A percentile compares a stretch with the other conserved stretches of the same genome.
phyloP scores from a whole-genome alignment of 92 coral and sea anemone genomes.

The Epizoanthus scotinus region DNA sequence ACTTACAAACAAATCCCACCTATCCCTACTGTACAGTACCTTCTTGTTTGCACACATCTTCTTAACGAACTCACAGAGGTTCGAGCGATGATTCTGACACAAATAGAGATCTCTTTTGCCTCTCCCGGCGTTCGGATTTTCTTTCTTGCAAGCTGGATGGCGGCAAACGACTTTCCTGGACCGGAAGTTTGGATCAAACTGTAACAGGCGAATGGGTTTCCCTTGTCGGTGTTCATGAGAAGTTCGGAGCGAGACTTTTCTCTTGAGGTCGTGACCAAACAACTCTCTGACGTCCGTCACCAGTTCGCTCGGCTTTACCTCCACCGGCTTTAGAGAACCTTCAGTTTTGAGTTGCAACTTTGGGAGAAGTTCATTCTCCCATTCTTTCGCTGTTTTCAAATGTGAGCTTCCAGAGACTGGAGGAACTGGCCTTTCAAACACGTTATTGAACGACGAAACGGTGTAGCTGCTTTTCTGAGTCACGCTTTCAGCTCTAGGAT shows the following conservation, averaged over 20 bases:
- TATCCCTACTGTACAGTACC: not conserved
- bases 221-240: constrained; percentile 11
- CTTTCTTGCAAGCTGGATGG: constrained; percentile 49
- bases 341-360: not conserved
- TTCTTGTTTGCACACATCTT: constrained; percentile 47
- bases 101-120: constrained; percentile 72
- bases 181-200: constrained; percentile 63
- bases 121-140: constrained; percentile 22
- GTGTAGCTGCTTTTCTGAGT: too few relatives aligned
- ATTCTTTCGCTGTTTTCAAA: constrained; percentile 2
- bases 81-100: constrained; percentile 53
- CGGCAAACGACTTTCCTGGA: constrained; percentile 57
- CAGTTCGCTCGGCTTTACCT: constrained; percentile 10
- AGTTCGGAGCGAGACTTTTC: constrained; percentile 43
- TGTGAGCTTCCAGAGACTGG: too few relatives aligned
- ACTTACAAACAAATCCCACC: too few relatives aligned
- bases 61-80: constrained; percentile 35
- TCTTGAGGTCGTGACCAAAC: constrained; percentile 22
- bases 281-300: not conserved
- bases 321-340: not conserved
- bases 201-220: constrained; percentile 39
- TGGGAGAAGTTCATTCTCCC: not conserved
- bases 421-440: too few relatives aligned
- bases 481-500: too few relatives aligned
- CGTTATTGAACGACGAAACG: too few relatives aligned